Conservation (phyloP, 2,113 vertebrate genomes). For the Paratilapia polleni region DNA sequence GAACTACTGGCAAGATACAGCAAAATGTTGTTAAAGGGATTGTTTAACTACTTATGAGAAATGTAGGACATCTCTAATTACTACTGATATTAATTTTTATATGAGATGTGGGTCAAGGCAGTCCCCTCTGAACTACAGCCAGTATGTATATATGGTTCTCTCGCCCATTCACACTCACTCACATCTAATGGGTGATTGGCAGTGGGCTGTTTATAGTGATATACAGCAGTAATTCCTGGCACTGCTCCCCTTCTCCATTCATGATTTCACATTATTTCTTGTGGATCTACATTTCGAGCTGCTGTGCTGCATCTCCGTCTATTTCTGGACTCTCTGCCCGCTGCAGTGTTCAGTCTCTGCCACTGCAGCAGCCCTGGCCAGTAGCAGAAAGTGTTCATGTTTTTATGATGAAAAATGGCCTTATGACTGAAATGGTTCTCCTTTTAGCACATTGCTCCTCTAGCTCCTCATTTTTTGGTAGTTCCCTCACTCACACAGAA, state of each 20-base stretch:
- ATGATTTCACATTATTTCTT: neutral
- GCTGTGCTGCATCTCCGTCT: conserved; percentile 19
- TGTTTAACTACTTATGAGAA: neutral
- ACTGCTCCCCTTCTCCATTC: conserved; percentile 9
- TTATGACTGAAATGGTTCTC: neutral
- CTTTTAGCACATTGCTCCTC: neutral
- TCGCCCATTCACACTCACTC: neutral
- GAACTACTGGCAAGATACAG: neutral
- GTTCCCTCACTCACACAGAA: neutral
- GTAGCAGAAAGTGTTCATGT: neutral
- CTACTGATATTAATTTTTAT: neutral
- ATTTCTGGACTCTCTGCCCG: conserved; percentile 25
- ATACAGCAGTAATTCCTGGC: neutral
- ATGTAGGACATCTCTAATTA: neutral
- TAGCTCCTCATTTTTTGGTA: neutral
- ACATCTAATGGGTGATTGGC: neutral
- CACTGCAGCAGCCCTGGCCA: conserved; percentile 60
- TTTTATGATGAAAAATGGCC: neutral
- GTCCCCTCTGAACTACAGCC: neutral
- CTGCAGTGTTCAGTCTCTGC: conserved; percentile 51
- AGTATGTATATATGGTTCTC: neutral
- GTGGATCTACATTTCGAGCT: neutral
- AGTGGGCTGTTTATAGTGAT: neutral
- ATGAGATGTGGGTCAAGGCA: neutral
- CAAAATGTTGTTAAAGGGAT: neutral